These are phyloP conservation scores for Anthoptus insignis DNA, from an alignment of 2,888 invertebrate species.

Conservation along the genomic window DNA sequence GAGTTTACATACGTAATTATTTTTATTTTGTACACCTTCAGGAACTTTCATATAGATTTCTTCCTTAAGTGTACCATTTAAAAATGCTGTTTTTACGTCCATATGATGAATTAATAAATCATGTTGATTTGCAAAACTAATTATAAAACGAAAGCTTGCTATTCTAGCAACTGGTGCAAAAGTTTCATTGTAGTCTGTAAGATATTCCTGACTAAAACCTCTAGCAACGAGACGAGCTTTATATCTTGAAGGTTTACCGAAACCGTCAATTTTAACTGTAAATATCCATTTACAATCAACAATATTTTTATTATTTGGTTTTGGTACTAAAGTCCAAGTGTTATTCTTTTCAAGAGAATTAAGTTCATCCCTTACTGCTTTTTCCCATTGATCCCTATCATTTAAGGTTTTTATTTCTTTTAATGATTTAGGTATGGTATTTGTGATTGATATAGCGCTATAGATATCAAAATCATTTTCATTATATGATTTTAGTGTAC, in stretches of 20 bases:
- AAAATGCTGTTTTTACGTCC: constrained; percentile 51
- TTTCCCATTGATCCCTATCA: constrained; percentile 41
- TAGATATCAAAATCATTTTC: too few species aligned
- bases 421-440: too few species aligned
- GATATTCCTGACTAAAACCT: constrained; percentile 54
- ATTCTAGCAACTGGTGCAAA: constrained; percentile 55
- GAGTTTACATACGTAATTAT: too few species aligned
- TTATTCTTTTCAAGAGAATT: constrained; percentile 48
- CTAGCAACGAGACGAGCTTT: constrained; percentile 55
- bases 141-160: constrained; percentile 50
- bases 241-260: constrained; percentile 46
- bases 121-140: constrained; percentile 50
- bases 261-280: constrained; percentile 48
- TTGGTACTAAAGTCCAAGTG: constrained; percentile 47
- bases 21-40: constrained; percentile 41
- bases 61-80: constrained; percentile 48
- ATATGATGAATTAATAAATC: constrained; percentile 47
- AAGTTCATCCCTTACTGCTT: constrained; percentile 44
- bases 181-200: constrained; percentile 52
- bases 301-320: constrained; percentile 50
- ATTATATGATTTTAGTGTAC: too few species aligned
- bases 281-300: constrained; percentile 49
- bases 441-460: too few species aligned
- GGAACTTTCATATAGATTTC: constrained; percentile 52
- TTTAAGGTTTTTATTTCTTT: too few species aligned